Base-by-base conservation (phyloP, 2,888 invertebrate species). In the Drosophila trichaetosa region DNA sequence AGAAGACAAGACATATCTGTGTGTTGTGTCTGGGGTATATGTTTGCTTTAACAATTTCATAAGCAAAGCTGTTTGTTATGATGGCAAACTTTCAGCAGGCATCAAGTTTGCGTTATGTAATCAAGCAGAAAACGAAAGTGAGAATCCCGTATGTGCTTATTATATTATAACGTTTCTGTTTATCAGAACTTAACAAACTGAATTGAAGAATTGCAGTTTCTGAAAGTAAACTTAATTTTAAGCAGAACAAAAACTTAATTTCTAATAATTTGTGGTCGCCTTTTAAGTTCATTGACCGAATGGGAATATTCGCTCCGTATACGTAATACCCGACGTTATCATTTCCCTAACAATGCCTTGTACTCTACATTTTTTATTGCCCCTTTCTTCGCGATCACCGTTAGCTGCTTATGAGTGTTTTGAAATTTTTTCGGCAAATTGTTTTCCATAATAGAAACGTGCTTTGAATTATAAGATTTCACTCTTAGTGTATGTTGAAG, bases 371-470 rank as follows among this genome's bases (percentile, higher is more conserved):
- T 78, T 82, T 87, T 84, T 87, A 89, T 82, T 51, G 60, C 57
- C 59, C 24, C 71, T 66, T 79, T 83, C 64, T 71, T 64, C 67
- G 69, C 57, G 54, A 76, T 76, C 70, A 82, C 90, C 87, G 90
- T 90, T 90, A 90, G 66, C 38, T 40, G 40, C 36, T 38, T 62
- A 57, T 51, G 56, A 72, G 18, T 66, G 56, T 65, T 69, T 74
- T 59, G 66, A 16, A 24, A 71, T 62, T 62, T 56, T 58, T 73
- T 57, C 60, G 52, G 36, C 77, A 68, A 80, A 83, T 81, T 86
- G 76, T n/a, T 85, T 82, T 78, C 76, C 82, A 90, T 90, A 90
- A 83, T 91, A 71, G 77, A 79, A 78, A 84, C 90, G 91, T 90
- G 90, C 34, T 59, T 33, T 24, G 76, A 68, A 79, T 90, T 3